Evolutionary conservation across 2,113 vertebrate genomes (phyloP), one percentile per base, ranked within the genome.

Genomic region (Hipposideros armiger): DNA sequence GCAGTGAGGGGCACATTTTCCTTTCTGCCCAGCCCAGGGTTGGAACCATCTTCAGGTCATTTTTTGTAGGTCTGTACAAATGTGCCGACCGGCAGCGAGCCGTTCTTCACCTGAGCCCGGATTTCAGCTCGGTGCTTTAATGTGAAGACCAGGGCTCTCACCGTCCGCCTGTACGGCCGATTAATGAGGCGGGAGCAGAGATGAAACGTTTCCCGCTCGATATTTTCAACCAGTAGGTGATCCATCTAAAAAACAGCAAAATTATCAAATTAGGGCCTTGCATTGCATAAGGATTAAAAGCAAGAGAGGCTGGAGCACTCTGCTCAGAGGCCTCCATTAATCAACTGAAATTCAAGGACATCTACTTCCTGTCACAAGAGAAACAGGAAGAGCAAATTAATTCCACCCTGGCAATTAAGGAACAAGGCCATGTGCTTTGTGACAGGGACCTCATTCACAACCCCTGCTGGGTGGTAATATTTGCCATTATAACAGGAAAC

Each of bases 141-240:
- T 95, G 99, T 99, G 97, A 99, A 99, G 95, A 99, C 99, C 93
- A 99, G 98, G 8, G 99, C 98, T 95, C 99, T 98, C 85, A 99
- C 97, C 1, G 98, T 99, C 96, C 99, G 98, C 97, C 99, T 98
- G 94, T 99, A 99, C 0, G 99, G 98, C 4, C 98, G 91, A n/a
- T 98, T 99, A 98, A 99, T 98, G 96, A 99, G 98, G 93, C 99
- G 99, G 76, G 99, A 99, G 95, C 98, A 99, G 98, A 99, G 99
- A 98, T 99, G 99, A 98, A 99, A 99, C 89, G 99, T 99, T 98
- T 99, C 99, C 97, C 98, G 99, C 98, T 99, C 99, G 11, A 99
- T 99, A 98, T 99, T 99, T 98, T 99, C 99, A 95, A 99, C 99
- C 90, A 99, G 99, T 83, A 98, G 99, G 97, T 99, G 99, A 98